phyloP scores from a whole-genome alignment of 2,797 vertebrate genomes.

The Bufotes viridis region DNA sequence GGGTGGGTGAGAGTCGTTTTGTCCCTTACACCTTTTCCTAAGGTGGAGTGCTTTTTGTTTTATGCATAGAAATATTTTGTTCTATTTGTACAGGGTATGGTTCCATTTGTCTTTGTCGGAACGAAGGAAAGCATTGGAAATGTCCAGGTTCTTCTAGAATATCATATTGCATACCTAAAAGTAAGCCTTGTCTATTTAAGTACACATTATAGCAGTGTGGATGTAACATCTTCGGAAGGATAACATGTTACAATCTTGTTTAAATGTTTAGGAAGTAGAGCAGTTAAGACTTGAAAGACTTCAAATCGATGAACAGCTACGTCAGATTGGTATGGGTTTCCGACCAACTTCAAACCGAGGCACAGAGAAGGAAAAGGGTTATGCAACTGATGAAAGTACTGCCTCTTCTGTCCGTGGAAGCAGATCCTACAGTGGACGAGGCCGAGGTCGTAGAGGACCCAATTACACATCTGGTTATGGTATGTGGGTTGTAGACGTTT shows the following conservation, averaged over 20 bases:
- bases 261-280: conserved; percentile 87
- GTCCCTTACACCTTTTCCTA: not conserved
- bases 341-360: conserved; percentile 80
- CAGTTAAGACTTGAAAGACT: conserved; percentile 93
- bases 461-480: conserved; percentile 94
- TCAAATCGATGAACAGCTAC: conserved; percentile 95
- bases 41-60: not conserved
- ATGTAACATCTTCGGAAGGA: not conserved
- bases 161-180: conserved; percentile 97
- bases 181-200: conserved; percentile 74
- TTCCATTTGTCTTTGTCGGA: conserved; percentile 98
- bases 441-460: conserved; percentile 89
- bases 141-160: conserved; percentile 94
- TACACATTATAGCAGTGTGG: not conserved
- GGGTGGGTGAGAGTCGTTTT: not conserved
- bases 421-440: conserved; percentile 91
- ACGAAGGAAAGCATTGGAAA: conserved; percentile 98
- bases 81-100: conserved; percentile 87
- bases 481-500: conserved; percentile 66
- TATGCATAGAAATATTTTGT: not conserved
- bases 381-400: conserved; percentile 82
- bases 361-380: conserved; percentile 84
- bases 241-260: not conserved
- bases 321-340: conserved; percentile 94
- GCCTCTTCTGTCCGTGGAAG: conserved; percentile 84